Base-by-base conservation (phyloP, 53 echinoderm and acorn worm genomes). In the Echinarachnius parma region DNA sequence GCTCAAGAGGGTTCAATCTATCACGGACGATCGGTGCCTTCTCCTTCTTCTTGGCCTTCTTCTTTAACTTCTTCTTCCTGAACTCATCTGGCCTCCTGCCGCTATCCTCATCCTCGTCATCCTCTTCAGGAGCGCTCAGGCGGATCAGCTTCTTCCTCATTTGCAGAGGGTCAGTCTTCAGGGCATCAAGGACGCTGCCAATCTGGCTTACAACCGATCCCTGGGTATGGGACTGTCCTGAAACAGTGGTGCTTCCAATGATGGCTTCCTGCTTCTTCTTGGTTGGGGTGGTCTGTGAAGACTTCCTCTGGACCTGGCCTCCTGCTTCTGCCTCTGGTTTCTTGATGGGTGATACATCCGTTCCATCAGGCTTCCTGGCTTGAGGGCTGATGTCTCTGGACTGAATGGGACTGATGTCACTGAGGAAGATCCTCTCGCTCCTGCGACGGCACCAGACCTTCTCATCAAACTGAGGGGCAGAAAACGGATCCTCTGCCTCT, bases 371-470 rank as follows among this genome's bases (percentile, higher is more conserved):
- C 24, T 88, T 92, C 20, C 80, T 62, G n/a, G n/a, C n/a, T 11
- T 80, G 58, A 23, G 92, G 92, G 49, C 93, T 93, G 35, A 86
- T 89, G 65, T 93, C 93, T 16, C 93, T 75, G 7, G 93, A 93
- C 18, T 89, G 80, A 14, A 85, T 83, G 0, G 98, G 98, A 39
- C 98, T 98, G 31, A 82, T 88, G 31, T 98, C 98, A 44, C 86
- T 98, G 48, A 98, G 46, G 62, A 98, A 98, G 55, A 98, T 98
- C 56, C 98, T 80, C 77, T 98, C 98, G 52, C 98, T 98, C 52
- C 98, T 58, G 37, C 98, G 68, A 20, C 87, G 69, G 2, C 82
- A 86, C 98, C 90, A 91, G 53, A 70, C 82, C 49, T 85, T 81
- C 44, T 83, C 90, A 75, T 98, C 91, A 62, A 95, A 91, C 63